phyloP scores from a whole-genome alignment of 2,888 invertebrate species.

The Cacoxenus indagator region DNA sequence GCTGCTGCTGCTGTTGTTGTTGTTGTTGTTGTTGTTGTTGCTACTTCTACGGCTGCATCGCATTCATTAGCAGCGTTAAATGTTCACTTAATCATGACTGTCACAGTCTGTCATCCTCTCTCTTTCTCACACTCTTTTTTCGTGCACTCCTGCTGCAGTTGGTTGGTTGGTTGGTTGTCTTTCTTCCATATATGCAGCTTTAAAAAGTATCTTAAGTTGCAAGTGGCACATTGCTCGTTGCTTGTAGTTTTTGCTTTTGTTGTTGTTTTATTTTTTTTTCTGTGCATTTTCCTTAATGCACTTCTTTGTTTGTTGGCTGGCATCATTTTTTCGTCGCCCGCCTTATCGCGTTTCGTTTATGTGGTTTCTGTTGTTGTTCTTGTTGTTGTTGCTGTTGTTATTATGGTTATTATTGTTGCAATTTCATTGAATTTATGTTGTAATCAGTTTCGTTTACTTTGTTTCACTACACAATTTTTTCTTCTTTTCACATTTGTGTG shows the following conservation, averaged over 20 bases:
- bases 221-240: neutral
- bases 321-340: neutral
- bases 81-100: slow-evolving; percentile 56
- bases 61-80: slow-evolving; percentile 62
- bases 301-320: neutral
- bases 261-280: too few species aligned
- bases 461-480: slow-evolving; percentile 27
- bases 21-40: slow-evolving; percentile 28
- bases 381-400: slow-evolving; percentile 19
- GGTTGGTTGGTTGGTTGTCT: neutral
- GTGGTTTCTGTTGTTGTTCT: slow-evolving; percentile 42
- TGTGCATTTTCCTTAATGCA: neutral
- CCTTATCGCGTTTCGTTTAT: slow-evolving; percentile 28
- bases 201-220: neutral
- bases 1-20: slow-evolving; percentile 19
- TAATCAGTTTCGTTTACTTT: slow-evolving; percentile 45
- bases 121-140: neutral
- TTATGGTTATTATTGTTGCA: slow-evolving; percentile 43
- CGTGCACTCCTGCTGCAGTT: neutral
- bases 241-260: neutral
- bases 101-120: slow-evolving; percentile 15
- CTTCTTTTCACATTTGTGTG: slow-evolving; percentile 19
- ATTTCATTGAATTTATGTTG: slow-evolving; percentile 57
- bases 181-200: too few species aligned
- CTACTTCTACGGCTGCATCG: slow-evolving; percentile 45